A percentile compares a stretch with the other conserved stretches of the same genome.
These are phyloP conservation scores for Ptilodon capucinus DNA, from an alignment of 2,888 invertebrate genomes.

Conservation along the genomic window DNA sequence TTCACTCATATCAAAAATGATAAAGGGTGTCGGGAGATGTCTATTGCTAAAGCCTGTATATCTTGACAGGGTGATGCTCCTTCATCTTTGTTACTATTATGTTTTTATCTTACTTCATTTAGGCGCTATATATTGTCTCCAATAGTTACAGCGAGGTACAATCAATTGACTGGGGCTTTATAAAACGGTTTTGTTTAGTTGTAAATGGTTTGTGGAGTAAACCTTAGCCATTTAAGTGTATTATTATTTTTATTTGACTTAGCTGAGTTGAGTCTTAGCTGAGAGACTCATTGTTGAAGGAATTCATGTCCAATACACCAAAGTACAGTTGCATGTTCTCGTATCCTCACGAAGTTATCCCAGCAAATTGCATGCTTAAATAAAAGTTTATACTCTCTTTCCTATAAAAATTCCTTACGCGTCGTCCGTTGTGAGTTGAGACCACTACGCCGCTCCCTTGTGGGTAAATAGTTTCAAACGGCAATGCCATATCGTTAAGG, in stretches of 20 bases:
- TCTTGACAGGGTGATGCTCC: too few species aligned
- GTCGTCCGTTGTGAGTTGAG: not conserved
- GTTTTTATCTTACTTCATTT: too few species aligned
- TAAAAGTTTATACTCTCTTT: not conserved
- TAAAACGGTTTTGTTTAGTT: too few species aligned
- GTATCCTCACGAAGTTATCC: not conserved
- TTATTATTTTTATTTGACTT: too few species aligned
- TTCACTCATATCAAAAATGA: conserved; percentile 1
- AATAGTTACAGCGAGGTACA: too few species aligned
- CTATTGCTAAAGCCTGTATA: not conserved
- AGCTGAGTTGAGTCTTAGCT: too few species aligned
- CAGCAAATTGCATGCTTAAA: not conserved
- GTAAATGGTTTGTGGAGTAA: too few species aligned
- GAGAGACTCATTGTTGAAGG: too few species aligned
- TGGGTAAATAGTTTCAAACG: conserved; percentile 13
- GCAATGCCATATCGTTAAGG: not conserved
- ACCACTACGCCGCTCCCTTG: not conserved
- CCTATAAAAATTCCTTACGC: not conserved
- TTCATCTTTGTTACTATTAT: too few species aligned
- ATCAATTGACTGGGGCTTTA: too few species aligned
- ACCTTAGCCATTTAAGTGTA: too few species aligned
- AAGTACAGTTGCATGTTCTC: not conserved
- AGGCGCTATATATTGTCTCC: too few species aligned
- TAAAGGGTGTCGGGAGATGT: not conserved
- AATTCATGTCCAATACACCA: not conserved